A percentile compares a stretch with the other conserved stretches of the same genome.
These are phyloP conservation scores for Himalopsyche japonica DNA, from an alignment of 2,888 invertebrate genomes.

Conservation along the genomic window DNA sequence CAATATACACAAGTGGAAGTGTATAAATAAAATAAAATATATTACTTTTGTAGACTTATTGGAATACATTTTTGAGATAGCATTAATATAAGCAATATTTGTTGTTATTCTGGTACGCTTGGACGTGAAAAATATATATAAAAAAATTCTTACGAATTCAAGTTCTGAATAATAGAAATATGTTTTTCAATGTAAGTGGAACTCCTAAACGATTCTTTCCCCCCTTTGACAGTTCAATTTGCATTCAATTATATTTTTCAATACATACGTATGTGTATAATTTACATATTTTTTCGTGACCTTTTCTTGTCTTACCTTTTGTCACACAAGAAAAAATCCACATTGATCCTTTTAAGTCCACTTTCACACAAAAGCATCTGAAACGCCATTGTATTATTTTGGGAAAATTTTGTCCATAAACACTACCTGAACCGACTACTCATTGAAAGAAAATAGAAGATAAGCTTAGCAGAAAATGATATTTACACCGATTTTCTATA, in stretches of 20 bases:
- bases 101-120: no score
- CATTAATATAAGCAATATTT: no score
- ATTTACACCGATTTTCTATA: neutral
- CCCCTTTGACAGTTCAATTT: constrained; percentile 35
- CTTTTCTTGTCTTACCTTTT: constrained; percentile 11
- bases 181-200: neutral
- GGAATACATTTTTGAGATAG: no score
- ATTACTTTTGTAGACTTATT: no score
- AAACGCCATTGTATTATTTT: neutral
- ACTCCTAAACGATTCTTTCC: neutral
- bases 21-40: no score
- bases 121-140: no score
- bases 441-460: neutral
- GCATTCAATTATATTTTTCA: constrained; percentile 39
- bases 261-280: constrained; percentile 32
- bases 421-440: neutral
- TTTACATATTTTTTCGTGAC: constrained; percentile 36
- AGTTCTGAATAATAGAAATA: neutral
- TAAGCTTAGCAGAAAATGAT: neutral
- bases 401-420: neutral
- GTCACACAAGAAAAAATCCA: neutral
- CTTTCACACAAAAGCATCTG: neutral
- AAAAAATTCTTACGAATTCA: no score
- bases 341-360: neutral
- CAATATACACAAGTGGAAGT: no score